These are phyloP conservation scores for Melieria picta DNA, from an alignment of 2,888 invertebrate genomes.

Conservation along the genomic window DNA sequence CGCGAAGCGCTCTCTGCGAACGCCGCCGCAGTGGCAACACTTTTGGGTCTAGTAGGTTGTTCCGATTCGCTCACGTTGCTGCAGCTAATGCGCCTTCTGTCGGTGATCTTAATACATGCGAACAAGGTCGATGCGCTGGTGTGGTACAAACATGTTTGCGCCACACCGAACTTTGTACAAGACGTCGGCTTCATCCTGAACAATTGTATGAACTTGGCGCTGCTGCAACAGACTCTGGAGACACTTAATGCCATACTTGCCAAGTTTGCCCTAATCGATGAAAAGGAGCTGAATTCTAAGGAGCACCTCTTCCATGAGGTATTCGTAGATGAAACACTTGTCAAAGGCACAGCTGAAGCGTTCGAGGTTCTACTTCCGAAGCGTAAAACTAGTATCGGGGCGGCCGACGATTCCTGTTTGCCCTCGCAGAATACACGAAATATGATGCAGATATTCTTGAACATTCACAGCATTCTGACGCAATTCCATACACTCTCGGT, in stretches of 20 bases:
- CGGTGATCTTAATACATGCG: conserved; percentile 68
- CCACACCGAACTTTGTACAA: conserved; percentile 68
- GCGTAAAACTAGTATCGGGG: conserved; percentile 30
- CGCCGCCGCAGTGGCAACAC: conserved; percentile 69
- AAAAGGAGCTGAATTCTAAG: conserved; percentile 23
- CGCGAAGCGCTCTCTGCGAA: conserved; percentile 70
- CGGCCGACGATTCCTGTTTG: conserved; percentile 40
- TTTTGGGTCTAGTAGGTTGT: conserved; percentile 70
- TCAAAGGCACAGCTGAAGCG: conserved; percentile 61
- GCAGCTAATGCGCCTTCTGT: conserved; percentile 77
- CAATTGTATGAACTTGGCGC: conserved; percentile 76
- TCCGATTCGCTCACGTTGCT: conserved; percentile 79
- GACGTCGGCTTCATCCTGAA: conserved; percentile 77
- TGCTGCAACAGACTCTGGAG: conserved; percentile 71
- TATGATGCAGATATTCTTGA: conserved; percentile 64
- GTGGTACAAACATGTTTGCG: conserved; percentile 68
- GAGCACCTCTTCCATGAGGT: conserved; percentile 39
- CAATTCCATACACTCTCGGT: conserved; percentile 58
- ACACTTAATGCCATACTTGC: conserved; percentile 71
- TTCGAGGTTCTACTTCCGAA: conserved; percentile 56
- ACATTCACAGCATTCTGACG: conserved; percentile 63
- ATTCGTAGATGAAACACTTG: conserved; percentile 58
- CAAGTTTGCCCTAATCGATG: conserved; percentile 55
- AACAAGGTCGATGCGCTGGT: conserved; percentile 53
- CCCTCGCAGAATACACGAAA: conserved; percentile 56